A percentile compares a stretch with the other conserved stretches of the same genome.
These are phyloP conservation scores for Dascillus cervinus DNA, from an alignment of 2,888 invertebrate genomes.

Conservation along the genomic window DNA sequence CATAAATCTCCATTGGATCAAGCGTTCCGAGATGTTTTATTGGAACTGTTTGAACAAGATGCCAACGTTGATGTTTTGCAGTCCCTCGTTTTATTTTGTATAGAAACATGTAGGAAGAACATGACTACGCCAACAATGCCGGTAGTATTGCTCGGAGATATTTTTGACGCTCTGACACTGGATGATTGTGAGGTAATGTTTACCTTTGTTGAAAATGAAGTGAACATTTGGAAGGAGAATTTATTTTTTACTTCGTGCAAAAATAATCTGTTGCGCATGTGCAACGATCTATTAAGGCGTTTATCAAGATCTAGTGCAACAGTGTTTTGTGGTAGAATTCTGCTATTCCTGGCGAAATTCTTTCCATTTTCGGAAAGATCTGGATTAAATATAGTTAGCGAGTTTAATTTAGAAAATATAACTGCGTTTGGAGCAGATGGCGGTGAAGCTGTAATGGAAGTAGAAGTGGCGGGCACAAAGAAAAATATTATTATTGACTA, in stretches of 20 bases:
- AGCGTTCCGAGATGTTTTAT: slow-evolving; percentile 65
- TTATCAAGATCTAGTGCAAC: slow-evolving; percentile 94
- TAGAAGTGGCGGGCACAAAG: slow-evolving; percentile 56
- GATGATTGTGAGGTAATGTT: slow-evolving; percentile 85
- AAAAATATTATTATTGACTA: too few species aligned
- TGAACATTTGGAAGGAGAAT: slow-evolving; percentile 86
- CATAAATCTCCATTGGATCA: slow-evolving; percentile 75
- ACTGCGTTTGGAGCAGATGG: slow-evolving; percentile 80
- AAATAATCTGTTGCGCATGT: slow-evolving; percentile 90
- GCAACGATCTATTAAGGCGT: slow-evolving; percentile 88
- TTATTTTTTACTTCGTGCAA: slow-evolving; percentile 87
- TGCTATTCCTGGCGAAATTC: slow-evolving; percentile 90
- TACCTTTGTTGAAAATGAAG: slow-evolving; percentile 81
- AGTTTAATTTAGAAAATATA: slow-evolving; percentile 93
- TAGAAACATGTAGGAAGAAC: slow-evolving; percentile 67
- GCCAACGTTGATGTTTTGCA: slow-evolving; percentile 53
- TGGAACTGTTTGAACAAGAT: slow-evolving; percentile 55
- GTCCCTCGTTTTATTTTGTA: slow-evolving; percentile 63
- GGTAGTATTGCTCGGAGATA: slow-evolving; percentile 79
- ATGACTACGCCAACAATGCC: slow-evolving; percentile 80
- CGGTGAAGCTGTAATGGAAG: slow-evolving; percentile 51
- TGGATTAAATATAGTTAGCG: slow-evolving; percentile 94
- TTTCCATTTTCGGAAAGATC: slow-evolving; percentile 98
- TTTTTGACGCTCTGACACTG: slow-evolving; percentile 81
- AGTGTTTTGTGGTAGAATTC: slow-evolving; percentile 93